These are phyloP conservation scores for Rhea pennata DNA, from an alignment of 2,113 vertebrate genomes.

Conservation along the genomic window DNA sequence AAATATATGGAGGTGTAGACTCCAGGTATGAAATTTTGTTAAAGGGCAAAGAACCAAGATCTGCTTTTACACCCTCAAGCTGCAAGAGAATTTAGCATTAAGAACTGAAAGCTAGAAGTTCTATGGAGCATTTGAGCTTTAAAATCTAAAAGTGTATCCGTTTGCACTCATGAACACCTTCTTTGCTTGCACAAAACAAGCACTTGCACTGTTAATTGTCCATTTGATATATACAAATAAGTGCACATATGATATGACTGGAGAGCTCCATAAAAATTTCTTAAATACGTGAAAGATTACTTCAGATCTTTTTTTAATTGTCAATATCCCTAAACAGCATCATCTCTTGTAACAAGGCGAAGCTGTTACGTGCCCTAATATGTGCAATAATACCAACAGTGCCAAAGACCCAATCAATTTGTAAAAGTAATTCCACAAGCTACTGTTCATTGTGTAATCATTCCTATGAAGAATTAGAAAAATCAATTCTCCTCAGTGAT, in stretches of 20 bases:
- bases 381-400: not conserved
- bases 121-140: not conserved
- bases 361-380: not conserved
- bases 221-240: not conserved
- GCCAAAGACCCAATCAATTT: not conserved
- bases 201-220: not conserved
- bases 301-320: not conserved
- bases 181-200: not conserved
- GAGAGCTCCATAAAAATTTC: not conserved
- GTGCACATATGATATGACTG: not conserved
- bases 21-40: not conserved
- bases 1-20: not conserved
- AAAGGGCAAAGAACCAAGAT: not conserved
- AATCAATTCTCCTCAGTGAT: not conserved
- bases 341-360: not conserved
- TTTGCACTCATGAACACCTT: not conserved
- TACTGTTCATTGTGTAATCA: not conserved
- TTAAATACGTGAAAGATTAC: not conserved
- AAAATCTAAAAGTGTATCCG: not conserved
- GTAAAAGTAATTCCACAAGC: not conserved
- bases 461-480: not conserved
- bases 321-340: not conserved
- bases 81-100: not conserved
- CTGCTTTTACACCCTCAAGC: not conserved
- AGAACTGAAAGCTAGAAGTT: not conserved